Conservation (phyloP, 2,888 invertebrate genomes). For the Cataglyphis altisquamis region DNA sequence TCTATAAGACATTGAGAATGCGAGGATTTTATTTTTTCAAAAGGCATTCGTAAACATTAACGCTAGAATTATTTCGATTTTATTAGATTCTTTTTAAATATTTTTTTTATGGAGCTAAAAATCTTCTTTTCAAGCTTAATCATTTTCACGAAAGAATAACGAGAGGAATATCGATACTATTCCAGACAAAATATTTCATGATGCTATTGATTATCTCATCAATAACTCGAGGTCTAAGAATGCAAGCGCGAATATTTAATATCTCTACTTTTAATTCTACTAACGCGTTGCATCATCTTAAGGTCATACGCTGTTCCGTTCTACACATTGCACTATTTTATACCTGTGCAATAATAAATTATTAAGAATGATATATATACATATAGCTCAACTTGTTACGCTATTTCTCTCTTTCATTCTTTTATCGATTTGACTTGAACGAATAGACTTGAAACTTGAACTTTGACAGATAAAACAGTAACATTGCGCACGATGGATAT, state of each 20-base stretch:
- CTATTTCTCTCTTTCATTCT: not conserved
- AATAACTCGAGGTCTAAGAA: not conserved
- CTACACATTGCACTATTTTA: not conserved
- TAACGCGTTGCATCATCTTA: conserved; percentile 4
- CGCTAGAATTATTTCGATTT: not conserved
- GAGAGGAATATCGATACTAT: not conserved
- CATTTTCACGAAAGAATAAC: not conserved
- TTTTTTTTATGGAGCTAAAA: not conserved
- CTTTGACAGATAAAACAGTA: conserved; percentile 34
- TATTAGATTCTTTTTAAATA: not conserved
- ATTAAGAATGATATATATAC: not conserved
- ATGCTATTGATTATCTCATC: too few species aligned
- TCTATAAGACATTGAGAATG: not conserved
- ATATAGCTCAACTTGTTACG: not conserved
- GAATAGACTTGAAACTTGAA: conserved; percentile 22
- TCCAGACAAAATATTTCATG: not conserved
- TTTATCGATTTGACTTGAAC: not conserved
- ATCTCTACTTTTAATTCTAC: conserved; percentile 10
- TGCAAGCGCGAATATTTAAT: conserved; percentile 16
- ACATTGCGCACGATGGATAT: not conserved
- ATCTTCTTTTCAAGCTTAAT: not conserved
- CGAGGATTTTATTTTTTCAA: not conserved
- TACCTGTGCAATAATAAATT: not conserved
- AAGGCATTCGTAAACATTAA: not conserved
- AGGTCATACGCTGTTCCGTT: not conserved